phyloP scores from a whole-genome alignment of 2,113 vertebrate genomes.

The Solea solea region DNA sequence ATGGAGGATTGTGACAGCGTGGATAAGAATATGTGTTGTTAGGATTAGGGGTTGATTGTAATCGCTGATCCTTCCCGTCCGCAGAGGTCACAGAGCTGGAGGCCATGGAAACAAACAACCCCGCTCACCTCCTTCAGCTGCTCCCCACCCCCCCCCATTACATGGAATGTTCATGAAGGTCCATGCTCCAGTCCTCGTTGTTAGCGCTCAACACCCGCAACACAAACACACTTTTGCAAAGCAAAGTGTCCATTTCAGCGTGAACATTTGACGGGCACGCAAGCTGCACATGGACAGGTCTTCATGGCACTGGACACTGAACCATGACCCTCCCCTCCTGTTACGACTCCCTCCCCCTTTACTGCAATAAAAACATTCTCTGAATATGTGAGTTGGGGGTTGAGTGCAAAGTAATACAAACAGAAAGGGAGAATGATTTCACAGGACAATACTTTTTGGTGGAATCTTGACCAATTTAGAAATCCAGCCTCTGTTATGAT shows the following conservation, averaged over 20 bases:
- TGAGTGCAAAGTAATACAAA: slow-evolving; percentile 13
- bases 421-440: not conserved
- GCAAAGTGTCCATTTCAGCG: not conserved
- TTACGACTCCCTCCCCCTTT: not conserved
- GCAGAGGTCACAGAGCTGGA: slow-evolving; percentile 46
- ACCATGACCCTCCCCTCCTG: not conserved
- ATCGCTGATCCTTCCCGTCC: slow-evolving; percentile 47
- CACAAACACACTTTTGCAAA: not conserved
- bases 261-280: not conserved
- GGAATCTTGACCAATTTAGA: too few relatives aligned
- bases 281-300: not conserved
- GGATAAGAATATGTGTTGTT: slow-evolving; percentile 37
- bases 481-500: too few relatives aligned
- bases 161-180: slow-evolving; percentile 66
- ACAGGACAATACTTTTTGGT: not conserved
- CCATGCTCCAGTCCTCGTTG: slow-evolving; percentile 12
- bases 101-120: slow-evolving; percentile 49
- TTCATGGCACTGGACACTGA: not conserved
- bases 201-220: slow-evolving; percentile 11
- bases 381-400: slow-evolving; percentile 41
- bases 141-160: slow-evolving; percentile 40
- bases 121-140: slow-evolving; percentile 1
- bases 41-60: slow-evolving; percentile 55
- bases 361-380: slow-evolving; percentile 59
- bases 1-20: slow-evolving; percentile 10